A percentile compares a stretch with the other conserved stretches of the same genome.
Evolutionary conservation across 2,888 invertebrate species (phyloP).

Genomic region (Nomada ruficornis): DNA sequence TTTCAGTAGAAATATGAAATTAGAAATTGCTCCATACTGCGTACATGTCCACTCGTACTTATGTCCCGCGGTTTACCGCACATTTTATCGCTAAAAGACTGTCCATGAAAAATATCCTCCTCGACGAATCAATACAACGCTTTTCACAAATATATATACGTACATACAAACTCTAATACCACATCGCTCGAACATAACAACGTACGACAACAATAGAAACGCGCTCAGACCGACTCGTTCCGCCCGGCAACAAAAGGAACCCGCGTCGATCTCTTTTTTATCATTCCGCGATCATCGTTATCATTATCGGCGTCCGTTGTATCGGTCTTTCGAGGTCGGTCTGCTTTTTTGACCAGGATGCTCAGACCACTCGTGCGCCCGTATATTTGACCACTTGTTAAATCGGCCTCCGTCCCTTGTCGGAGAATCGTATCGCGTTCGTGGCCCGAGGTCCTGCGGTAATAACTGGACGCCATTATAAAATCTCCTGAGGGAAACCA

Average conservation of each 20-base stretch:
- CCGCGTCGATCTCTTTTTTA: constrained; percentile 46
- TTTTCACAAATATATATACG: too few relatives aligned
- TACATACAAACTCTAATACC: too few relatives aligned
- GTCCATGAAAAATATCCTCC: too few relatives aligned
- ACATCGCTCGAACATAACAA: too few relatives aligned
- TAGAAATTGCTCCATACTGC: too few relatives aligned
- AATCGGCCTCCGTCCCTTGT: constrained; percentile 81
- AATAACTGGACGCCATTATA: constrained; percentile 84
- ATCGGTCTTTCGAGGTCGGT: constrained; percentile 57
- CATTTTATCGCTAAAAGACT: too few relatives aligned
- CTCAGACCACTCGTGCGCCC: constrained; percentile 67
- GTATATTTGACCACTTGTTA: constrained; percentile 81
- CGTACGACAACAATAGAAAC: not conserved
- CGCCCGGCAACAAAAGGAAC: not conserved
- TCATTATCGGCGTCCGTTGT: constrained; percentile 60
- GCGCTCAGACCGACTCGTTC: not conserved
- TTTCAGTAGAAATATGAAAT: too few relatives aligned
- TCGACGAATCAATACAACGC: too few relatives aligned
- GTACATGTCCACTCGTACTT: too few relatives aligned
- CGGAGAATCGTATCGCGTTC: constrained; percentile 81
- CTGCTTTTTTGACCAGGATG: constrained; percentile 46
- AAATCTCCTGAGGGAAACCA: constrained; percentile 83
- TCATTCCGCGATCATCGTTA: constrained; percentile 59
- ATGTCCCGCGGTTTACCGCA: too few relatives aligned
- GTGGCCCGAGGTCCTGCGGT: constrained; percentile 82